Evolutionary conservation across 2,888 invertebrate species (phyloP).

Genomic region (Leistus spinibarbis): DNA sequence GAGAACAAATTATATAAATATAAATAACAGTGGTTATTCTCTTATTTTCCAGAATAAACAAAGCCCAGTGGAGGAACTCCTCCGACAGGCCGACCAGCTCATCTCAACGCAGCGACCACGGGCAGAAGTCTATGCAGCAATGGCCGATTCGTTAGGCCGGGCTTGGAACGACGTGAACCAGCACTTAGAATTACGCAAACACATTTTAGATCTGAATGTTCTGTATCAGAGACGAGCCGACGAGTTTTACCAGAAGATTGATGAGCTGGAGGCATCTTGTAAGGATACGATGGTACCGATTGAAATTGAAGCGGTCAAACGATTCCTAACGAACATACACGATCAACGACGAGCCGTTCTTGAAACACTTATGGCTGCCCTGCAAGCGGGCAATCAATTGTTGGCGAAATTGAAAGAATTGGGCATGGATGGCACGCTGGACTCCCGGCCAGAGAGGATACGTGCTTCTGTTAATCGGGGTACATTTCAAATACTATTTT

Average conservation of each 20-base stretch:
- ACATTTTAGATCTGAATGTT: conserved; percentile 77
- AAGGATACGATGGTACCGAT: conserved; percentile 70
- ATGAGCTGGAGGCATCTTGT: conserved; percentile 71
- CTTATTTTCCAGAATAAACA: conserved; percentile 73
- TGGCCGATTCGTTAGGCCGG: conserved; percentile 79
- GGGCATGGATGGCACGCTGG: conserved; percentile 74
- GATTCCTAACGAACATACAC: conserved; percentile 71
- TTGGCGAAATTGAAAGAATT: conserved; percentile 76
- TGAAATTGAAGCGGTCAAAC: conserved; percentile 74
- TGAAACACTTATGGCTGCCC: conserved; percentile 77
- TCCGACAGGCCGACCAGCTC: conserved; percentile 84
- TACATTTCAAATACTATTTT: too few species aligned
- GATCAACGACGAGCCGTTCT: conserved; percentile 74
- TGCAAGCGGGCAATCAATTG: conserved; percentile 79
- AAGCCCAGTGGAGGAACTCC: conserved; percentile 85
- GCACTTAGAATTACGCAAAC: conserved; percentile 76
- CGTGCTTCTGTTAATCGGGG: conserved; percentile 58
- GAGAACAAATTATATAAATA: background rate
- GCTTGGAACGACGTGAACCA: conserved; percentile 85
- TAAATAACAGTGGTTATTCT: background rate
- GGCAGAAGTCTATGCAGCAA: conserved; percentile 83
- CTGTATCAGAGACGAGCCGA: conserved; percentile 76
- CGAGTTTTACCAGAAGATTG: conserved; percentile 72
- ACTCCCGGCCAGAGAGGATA: conserved; percentile 70
- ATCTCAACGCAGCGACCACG: conserved; percentile 77